Evolutionary conservation across 1,140 invertebrate genomes (phyloP).

Genomic region (Himalopsyche phryganea): DNA sequence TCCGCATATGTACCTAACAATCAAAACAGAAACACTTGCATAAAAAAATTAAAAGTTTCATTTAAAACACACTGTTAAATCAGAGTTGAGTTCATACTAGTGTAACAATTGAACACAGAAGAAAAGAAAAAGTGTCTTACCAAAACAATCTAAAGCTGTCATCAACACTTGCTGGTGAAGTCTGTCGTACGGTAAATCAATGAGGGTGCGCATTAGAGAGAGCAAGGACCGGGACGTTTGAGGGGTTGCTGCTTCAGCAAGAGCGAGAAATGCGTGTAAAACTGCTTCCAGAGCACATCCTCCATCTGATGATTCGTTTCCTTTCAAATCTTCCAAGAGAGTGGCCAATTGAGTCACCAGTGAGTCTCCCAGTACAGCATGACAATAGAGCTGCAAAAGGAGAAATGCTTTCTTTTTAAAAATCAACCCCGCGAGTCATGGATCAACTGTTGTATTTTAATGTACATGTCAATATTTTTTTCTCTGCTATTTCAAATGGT

Average conservation of each 20-base stretch:
- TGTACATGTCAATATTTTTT: too few relatives aligned
- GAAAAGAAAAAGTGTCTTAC: slow-evolving; percentile 51
- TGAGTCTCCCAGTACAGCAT: slow-evolving; percentile 68
- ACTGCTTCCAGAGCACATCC: slow-evolving; percentile 74
- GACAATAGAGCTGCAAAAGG: slow-evolving; percentile 73
- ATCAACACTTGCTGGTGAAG: slow-evolving; percentile 59
- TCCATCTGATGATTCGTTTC: slow-evolving; percentile 36
- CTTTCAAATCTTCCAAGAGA: slow-evolving; percentile 44
- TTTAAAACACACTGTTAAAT: too few relatives aligned
- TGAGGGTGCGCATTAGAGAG: slow-evolving; percentile 64
- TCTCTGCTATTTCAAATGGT: too few relatives aligned
- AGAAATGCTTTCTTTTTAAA: neutral
- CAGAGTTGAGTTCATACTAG: too few relatives aligned
- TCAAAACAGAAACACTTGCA: neutral
- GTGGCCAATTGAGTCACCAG: slow-evolving; percentile 55
- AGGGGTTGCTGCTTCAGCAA: slow-evolving; percentile 70
- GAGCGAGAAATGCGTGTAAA: slow-evolving; percentile 76
- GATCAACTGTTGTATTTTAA: too few relatives aligned
- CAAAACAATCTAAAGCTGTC: slow-evolving; percentile 69
- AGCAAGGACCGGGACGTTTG: slow-evolving; percentile 62
- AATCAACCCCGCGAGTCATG: too few relatives aligned
- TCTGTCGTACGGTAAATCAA: slow-evolving; percentile 61
- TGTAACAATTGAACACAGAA: too few relatives aligned
- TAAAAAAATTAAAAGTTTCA: too few relatives aligned
- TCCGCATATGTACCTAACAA: slow-evolving; percentile 70